phyloP scores from a whole-genome alignment of 1,140 invertebrate species.

The Dolichoris vasculosae region DNA sequence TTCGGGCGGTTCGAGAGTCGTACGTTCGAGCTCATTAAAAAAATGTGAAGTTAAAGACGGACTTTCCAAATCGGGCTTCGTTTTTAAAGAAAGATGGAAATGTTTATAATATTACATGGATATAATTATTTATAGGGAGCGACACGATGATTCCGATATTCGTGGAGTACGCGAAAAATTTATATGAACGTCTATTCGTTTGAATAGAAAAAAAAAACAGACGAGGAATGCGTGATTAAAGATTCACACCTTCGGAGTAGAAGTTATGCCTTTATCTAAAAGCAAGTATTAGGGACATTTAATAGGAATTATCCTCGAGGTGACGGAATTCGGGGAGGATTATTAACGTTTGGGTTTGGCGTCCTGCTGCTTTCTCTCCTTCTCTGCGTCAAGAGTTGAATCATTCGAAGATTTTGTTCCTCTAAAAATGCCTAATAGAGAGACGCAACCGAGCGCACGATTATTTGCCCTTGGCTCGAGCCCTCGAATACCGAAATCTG shows the following conservation, averaged over 20 bases:
- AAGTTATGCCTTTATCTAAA: constrained; percentile 63
- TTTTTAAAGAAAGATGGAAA: too few species aligned
- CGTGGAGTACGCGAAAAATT: too few species aligned
- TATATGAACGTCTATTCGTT: too few species aligned
- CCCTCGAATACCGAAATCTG: constrained; percentile 55
- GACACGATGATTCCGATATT: too few species aligned
- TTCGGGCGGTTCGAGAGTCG: too few species aligned
- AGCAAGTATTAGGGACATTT: constrained; percentile 71
- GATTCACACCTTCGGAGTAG: background rate
- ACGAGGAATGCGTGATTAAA: background rate
- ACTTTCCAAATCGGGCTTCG: too few species aligned
- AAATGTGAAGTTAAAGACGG: too few species aligned
- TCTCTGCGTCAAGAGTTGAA: background rate
- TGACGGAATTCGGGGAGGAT: constrained; percentile 71
- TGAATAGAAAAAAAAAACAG: too few species aligned
- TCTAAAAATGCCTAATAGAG: constrained; percentile 49
- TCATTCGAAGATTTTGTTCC: constrained; percentile 52
- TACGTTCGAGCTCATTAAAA: too few species aligned
- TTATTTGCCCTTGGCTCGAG: constrained; percentile 32
- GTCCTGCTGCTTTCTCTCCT: constrained; percentile 61
- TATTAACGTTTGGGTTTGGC: constrained; percentile 72
- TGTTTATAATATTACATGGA: too few species aligned
- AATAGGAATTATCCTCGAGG: constrained; percentile 66
- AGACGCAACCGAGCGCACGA: constrained; percentile 41
- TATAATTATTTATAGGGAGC: too few species aligned